Percentiles rank a stretch among this genome's conserved stretches.
These are phyloP conservation scores for Corbicula japonica DNA, from an alignment of 2,888 invertebrate species.

Conservation along the genomic window DNA sequence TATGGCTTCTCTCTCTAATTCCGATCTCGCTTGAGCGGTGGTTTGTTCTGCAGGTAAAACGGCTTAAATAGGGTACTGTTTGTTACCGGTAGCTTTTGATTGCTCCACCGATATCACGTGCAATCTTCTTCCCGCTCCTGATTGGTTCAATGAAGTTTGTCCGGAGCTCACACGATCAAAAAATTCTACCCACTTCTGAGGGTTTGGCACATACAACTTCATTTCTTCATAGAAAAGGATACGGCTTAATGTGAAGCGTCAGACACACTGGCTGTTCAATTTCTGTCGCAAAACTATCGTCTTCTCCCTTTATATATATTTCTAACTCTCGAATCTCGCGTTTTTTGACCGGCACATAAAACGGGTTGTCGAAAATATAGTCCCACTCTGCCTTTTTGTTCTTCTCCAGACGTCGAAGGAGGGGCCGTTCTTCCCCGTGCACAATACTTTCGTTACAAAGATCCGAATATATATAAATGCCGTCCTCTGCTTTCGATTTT, in stretches of 20 bases:
- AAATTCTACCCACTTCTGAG: slow-evolving; percentile 42
- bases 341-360: neutral
- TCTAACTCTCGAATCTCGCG: neutral
- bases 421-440: slow-evolving; percentile 28
- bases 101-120: slow-evolving; percentile 15
- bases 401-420: slow-evolving; percentile 20
- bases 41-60: slow-evolving; percentile 43
- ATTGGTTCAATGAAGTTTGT: slow-evolving; percentile 17
- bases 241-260: slow-evolving; percentile 30
- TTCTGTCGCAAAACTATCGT: neutral
- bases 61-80: slow-evolving; percentile 21
- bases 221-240: slow-evolving; percentile 20
- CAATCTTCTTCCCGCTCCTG: slow-evolving; percentile 9
- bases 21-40: slow-evolving; percentile 34
- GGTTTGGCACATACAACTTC: slow-evolving; percentile 58
- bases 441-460: slow-evolving; percentile 34
- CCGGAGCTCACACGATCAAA: slow-evolving; percentile 32
- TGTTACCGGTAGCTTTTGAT: slow-evolving; percentile 4
- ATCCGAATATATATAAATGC: slow-evolving; percentile 27
- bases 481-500: slow-evolving; percentile 17
- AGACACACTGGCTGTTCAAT: slow-evolving; percentile 19
- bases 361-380: slow-evolving; percentile 14
- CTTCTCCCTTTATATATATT: neutral
- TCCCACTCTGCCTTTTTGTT: slow-evolving; percentile 16
- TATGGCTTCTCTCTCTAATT: slow-evolving; percentile 44